A percentile compares a stretch with the other conserved stretches of the same genome.
These are phyloP conservation scores for Teleogryllus oceanicus DNA, from an alignment of 2,888 invertebrate species.

Conservation along the genomic window DNA sequence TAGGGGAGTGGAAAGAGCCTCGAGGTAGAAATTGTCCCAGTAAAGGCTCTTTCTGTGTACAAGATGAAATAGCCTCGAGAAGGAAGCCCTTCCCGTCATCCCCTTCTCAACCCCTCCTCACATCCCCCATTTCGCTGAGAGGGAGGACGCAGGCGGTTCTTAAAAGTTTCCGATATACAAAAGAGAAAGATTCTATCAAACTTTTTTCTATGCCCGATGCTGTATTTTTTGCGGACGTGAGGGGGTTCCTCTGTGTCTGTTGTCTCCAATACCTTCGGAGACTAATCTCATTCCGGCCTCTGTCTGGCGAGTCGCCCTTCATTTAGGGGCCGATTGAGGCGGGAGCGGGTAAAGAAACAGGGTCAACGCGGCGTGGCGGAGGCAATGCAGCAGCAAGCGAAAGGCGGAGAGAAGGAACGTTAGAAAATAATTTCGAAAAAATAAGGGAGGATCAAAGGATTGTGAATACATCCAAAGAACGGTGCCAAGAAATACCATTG, in stretches of 20 bases:
- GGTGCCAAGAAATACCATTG: no score
- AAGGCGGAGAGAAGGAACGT: no score
- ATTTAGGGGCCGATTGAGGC: no score
- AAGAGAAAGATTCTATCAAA: slow-evolving; percentile 18
- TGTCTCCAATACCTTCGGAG: not conserved
- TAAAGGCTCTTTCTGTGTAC: slow-evolving; percentile 12
- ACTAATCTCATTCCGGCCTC: not conserved
- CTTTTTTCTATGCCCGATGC: slow-evolving; percentile 6
- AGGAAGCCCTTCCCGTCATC: not conserved
- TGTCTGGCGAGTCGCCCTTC: not conserved
- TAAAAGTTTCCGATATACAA: slow-evolving; percentile 18
- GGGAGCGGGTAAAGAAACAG: no score
- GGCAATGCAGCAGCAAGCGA: no score
- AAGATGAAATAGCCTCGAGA: slow-evolving; percentile 22
- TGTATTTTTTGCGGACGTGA: not conserved
- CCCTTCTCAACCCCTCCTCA: slow-evolving; percentile 19
- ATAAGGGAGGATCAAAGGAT: no score
- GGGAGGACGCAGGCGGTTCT: not conserved
- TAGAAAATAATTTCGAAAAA: no score
- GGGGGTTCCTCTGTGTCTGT: not conserved
- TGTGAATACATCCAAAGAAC: no score
- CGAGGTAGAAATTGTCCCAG: not conserved
- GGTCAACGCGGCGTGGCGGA: no score
- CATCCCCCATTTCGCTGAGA: not conserved
- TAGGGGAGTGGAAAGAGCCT: not conserved